Evolutionary conservation across 1,140 invertebrate species (phyloP).

Genomic region (Drosophila micromelanica): DNA sequence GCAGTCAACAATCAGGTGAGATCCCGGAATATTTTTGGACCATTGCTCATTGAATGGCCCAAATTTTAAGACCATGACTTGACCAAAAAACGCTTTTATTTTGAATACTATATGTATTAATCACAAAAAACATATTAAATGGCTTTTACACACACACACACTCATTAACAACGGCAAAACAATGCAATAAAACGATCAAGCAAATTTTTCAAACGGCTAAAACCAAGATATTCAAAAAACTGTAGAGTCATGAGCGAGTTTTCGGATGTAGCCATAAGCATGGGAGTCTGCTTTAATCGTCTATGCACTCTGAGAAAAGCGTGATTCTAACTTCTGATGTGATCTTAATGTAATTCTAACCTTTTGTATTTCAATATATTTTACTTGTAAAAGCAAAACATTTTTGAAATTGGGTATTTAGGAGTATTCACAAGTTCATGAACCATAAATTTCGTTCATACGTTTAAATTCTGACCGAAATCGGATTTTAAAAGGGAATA

Average conservation of each 20-base stretch:
- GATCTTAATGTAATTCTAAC: too few relatives aligned
- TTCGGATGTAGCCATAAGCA: background rate
- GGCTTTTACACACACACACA: slow-evolving; percentile 19
- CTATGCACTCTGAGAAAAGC: background rate
- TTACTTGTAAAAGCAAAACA: too few relatives aligned
- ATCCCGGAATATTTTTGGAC: slow-evolving; percentile 3
- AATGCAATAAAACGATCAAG: slow-evolving; percentile 21
- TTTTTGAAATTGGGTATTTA: too few relatives aligned
- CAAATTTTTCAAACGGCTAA: slow-evolving; percentile 23
- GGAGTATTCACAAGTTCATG: too few relatives aligned
- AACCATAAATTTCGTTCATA: too few relatives aligned
- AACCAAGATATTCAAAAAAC: slow-evolving; percentile 8
- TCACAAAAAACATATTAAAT: slow-evolving; percentile 17
- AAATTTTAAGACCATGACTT: slow-evolving; percentile 40
- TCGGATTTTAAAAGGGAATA: too few relatives aligned
- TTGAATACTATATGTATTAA: background rate
- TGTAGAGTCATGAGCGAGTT: slow-evolving; percentile 24
- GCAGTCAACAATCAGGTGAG: background rate
- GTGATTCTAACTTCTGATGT: too few relatives aligned
- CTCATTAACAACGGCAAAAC: slow-evolving; percentile 23
- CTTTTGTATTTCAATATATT: too few relatives aligned
- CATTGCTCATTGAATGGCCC: slow-evolving; percentile 29
- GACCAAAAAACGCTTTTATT: slow-evolving; percentile 6
- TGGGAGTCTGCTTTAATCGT: background rate
- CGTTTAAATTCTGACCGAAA: too few relatives aligned